Evolutionary conservation across 2,113 vertebrate genomes (phyloP).

Genomic region (Tragelaphus scriptus): DNA sequence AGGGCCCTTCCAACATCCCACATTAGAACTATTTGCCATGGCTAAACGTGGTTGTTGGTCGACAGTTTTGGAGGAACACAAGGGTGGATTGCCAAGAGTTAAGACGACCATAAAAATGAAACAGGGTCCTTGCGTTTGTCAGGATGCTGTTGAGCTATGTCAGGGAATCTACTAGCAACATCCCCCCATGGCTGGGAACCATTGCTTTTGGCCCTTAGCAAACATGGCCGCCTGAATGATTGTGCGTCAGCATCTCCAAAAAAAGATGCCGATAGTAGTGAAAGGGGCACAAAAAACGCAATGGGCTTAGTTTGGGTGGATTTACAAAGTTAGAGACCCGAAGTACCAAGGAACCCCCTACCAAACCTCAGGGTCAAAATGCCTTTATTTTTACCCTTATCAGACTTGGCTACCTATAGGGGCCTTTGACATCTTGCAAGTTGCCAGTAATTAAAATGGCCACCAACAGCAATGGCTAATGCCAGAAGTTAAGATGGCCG

Average conservation of each 20-base stretch:
- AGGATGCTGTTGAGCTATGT: no score
- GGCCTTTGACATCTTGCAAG: neutral
- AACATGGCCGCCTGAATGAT: neutral
- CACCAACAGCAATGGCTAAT: neutral
- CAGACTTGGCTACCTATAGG: neutral
- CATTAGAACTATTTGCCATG: fast-evolving
- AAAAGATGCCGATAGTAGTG: no score
- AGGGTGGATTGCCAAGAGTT: neutral
- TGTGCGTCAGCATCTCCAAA: neutral
- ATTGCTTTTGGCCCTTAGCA: neutral
- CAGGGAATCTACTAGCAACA: neutral
- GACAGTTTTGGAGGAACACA: neutral
- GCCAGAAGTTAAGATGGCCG: neutral
- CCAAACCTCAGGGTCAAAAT: neutral
- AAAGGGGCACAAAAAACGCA: neutral
- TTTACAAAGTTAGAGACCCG: neutral
- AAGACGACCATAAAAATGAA: neutral
- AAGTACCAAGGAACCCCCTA: neutral
- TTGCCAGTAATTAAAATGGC: neutral
- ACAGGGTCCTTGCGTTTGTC: neutral
- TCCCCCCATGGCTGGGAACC: neutral
- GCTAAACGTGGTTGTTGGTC: neutral
- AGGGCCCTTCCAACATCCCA: neutral
- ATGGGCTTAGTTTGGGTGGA: neutral
- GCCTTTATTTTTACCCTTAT: neutral